These are phyloP conservation scores for Hyposoter dolosus DNA, from an alignment of 2,888 invertebrate genomes.

Conservation along the genomic window DNA sequence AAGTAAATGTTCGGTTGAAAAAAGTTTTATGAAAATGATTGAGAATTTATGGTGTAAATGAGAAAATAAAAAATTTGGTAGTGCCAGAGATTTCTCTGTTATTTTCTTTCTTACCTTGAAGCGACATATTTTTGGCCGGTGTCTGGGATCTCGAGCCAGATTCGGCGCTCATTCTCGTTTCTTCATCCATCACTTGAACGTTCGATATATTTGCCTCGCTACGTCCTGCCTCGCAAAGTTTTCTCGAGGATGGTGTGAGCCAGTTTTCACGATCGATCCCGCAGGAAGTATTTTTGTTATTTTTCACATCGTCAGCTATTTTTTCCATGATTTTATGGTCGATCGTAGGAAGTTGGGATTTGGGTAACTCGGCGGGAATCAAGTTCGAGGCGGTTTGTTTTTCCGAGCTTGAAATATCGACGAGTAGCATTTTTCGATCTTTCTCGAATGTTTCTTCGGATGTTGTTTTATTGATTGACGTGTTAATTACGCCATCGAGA, in stretches of 20 bases:
- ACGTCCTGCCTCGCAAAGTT: conserved; percentile 73
- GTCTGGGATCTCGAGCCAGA: conserved; percentile 83
- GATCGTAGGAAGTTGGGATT: conserved; percentile 52
- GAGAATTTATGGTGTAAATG: neutral
- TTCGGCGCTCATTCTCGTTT: conserved; percentile 86
- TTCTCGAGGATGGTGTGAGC: conserved; percentile 81
- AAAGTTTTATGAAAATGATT: neutral
- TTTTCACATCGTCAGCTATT: conserved; percentile 68
- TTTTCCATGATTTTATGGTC: conserved; percentile 71
- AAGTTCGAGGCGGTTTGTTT: conserved; percentile 22
- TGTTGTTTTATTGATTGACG: conserved; percentile 49
- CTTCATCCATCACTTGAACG: conserved; percentile 86
- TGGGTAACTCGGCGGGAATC: conserved; percentile 38
- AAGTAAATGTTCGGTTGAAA: neutral
- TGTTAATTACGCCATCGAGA: conserved; percentile 64
- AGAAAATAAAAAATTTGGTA: neutral
- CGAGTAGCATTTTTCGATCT: conserved; percentile 51
- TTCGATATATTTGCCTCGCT: conserved; percentile 79
- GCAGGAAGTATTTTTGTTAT: conserved; percentile 71
- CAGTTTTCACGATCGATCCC: conserved; percentile 78
- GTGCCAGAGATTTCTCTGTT: neutral
- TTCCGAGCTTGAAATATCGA: conserved; percentile 54
- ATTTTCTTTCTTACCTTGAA: conserved; percentile 76
- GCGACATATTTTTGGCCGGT: conserved; percentile 81
- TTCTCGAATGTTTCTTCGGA: conserved; percentile 52